These are phyloP conservation scores for Diarsia dahlii DNA, from an alignment of 2,888 invertebrate genomes.

Conservation along the genomic window DNA sequence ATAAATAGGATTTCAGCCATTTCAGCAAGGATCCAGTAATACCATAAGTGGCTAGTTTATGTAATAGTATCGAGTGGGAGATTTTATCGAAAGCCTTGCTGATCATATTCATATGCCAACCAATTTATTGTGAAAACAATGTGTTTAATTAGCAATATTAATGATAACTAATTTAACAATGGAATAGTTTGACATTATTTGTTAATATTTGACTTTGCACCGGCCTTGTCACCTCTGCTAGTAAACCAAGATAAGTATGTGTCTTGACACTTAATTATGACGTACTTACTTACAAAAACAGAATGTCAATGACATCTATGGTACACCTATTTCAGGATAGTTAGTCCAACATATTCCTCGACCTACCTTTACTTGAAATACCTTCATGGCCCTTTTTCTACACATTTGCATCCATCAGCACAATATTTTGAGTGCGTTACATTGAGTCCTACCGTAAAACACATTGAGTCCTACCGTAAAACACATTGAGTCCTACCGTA, in stretches of 20 bases:
- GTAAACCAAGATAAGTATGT: background rate
- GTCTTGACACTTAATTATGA: slow-evolving; percentile 4
- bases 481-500: no score
- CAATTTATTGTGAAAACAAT: slow-evolving; percentile 17
- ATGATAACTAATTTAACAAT: slow-evolving; percentile 34
- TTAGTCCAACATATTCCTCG: background rate
- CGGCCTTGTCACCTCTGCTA: slow-evolving; percentile 28
- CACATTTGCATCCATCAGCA: no score
- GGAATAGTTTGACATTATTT: slow-evolving; percentile 11
- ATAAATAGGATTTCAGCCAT: no score
- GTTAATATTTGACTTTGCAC: slow-evolving; percentile 58
- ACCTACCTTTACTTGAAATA: no score
- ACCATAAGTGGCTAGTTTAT: no score
- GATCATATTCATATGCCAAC: slow-evolving; percentile 9
- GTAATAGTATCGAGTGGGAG: no score
- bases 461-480: no score
- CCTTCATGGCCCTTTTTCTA: no score
- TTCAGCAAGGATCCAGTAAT: no score
- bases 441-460: no score
- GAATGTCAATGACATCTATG: slow-evolving; percentile 18
- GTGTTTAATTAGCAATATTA: slow-evolving; percentile 35
- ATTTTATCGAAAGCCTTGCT: no score
- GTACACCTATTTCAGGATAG: background rate
- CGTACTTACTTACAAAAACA: background rate
- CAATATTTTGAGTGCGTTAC: no score